These are phyloP conservation scores for Coregonus clupeaformis DNA, from an alignment of 2,113 vertebrate genomes.

Conservation along the genomic window DNA sequence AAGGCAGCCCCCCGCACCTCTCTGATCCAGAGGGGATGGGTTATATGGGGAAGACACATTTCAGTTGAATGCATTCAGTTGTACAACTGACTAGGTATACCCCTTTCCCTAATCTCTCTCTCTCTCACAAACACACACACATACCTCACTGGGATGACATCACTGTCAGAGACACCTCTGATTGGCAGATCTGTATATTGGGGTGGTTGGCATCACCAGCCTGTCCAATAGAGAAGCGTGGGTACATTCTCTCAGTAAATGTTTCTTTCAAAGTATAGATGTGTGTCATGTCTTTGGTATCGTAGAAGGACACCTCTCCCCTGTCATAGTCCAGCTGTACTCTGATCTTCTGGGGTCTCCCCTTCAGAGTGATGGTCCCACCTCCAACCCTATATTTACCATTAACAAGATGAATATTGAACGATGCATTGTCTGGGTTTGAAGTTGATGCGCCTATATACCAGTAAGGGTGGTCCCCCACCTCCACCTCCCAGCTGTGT, in stretches of 20 bases:
- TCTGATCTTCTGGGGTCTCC: conserved; percentile 37
- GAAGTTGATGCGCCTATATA: conserved; percentile 1
- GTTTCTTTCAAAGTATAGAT: conserved; percentile 26
- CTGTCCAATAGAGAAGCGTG: conserved; percentile 11
- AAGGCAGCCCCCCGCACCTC: no score
- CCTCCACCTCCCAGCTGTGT: no score
- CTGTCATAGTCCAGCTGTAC: conserved; percentile 38
- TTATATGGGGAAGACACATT: no score
- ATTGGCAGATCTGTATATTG: not conserved
- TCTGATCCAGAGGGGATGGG: no score
- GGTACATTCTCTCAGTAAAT: conserved; percentile 47
- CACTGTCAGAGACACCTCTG: not conserved
- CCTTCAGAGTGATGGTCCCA: not conserved
- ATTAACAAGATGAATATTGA: not conserved
- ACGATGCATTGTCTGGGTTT: conserved; percentile 32
- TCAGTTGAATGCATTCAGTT: no score
- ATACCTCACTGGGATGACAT: no score
- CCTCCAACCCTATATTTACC: not conserved
- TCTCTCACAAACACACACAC: no score
- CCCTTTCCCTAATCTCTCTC: no score
- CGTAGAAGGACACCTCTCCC: conserved; percentile 39
- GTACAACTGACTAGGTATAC: no score
- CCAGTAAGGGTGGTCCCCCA: conserved; percentile 18
- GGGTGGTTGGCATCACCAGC: not conserved
- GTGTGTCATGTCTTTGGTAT: not conserved